A percentile compares a stretch with the other conserved stretches of the same genome.
These are phyloP conservation scores for Mamestra brassicae DNA, from an alignment of 2,888 invertebrate genomes.

Conservation along the genomic window DNA sequence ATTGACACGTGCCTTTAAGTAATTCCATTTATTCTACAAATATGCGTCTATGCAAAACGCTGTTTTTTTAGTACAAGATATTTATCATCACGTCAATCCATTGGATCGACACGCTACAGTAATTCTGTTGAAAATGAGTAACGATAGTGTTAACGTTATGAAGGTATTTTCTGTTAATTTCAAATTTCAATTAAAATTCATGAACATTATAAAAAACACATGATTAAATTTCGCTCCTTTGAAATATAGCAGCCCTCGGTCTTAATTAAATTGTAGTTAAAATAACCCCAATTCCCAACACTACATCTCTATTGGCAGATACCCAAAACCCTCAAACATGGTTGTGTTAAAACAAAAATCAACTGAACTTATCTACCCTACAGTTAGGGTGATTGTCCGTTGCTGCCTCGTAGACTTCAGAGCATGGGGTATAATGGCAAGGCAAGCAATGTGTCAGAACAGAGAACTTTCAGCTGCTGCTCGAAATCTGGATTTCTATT, in stretches of 20 bases:
- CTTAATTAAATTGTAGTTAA: constrained; percentile 34
- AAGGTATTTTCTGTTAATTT: constrained; percentile 21
- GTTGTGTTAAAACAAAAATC: constrained; percentile 1
- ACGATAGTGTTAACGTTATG: constrained; percentile 19
- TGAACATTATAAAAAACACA: not conserved
- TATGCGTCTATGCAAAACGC: constrained; percentile 16
- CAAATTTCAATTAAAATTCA: not conserved
- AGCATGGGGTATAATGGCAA: not conserved
- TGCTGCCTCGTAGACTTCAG: too few relatives aligned
- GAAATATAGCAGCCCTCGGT: constrained; percentile 1
- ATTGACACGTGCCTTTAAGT: constrained; percentile 5
- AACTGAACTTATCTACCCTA: not conserved
- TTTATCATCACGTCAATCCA: constrained; percentile 21
- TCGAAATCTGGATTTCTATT: not conserved
- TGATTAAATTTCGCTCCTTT: not conserved
- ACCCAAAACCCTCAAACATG: constrained; percentile 28
- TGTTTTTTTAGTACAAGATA: constrained; percentile 20
- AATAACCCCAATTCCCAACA: constrained; percentile 14
- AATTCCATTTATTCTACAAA: constrained; percentile 1
- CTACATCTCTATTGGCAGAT: constrained; percentile 22
- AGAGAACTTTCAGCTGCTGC: not conserved
- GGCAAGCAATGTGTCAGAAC: not conserved
- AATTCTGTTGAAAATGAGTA: constrained; percentile 12
- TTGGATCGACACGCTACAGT: constrained; percentile 15
- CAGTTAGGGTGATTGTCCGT: not conserved